Percentiles rank a stretch among this genome's conserved stretches.
phyloP scores from a whole-genome alignment of 1,140 invertebrate species.

The Globodera rostochiensis region DNA sequence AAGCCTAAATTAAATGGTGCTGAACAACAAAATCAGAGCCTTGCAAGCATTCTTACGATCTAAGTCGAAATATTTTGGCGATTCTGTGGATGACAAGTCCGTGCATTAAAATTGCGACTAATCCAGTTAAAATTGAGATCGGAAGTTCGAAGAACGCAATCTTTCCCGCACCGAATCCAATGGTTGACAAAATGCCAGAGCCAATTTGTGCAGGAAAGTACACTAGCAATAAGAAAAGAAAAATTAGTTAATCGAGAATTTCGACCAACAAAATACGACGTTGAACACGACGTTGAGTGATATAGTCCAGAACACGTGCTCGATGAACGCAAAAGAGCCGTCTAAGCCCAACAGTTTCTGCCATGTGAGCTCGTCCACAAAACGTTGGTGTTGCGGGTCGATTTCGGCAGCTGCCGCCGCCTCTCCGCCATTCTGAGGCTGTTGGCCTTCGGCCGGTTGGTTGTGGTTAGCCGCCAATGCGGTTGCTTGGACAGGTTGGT shows the following conservation, averaged over 20 bases:
- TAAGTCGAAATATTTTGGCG: constrained; percentile 74
- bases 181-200: constrained; percentile 77
- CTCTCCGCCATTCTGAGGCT: constrained; percentile 78
- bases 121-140: constrained; percentile 73
- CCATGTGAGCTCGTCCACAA: constrained; percentile 96
- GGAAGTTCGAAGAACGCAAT: constrained; percentile 75
- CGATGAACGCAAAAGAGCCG: constrained; percentile 92
- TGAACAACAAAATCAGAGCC: not conserved
- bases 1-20: constrained; percentile 62
- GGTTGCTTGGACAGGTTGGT: constrained; percentile 11
- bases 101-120: constrained; percentile 83
- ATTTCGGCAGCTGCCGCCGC: constrained; percentile 15
- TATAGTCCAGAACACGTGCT: constrained; percentile 97
- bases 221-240: constrained; percentile 74
- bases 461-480: constrained; percentile 5
- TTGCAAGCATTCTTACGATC: constrained; percentile 69
- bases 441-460: constrained; percentile 16
- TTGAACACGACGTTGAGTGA: constrained; percentile 95
- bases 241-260: not conserved
- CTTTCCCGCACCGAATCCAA: constrained; percentile 70
- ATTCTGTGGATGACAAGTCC: constrained; percentile 81
- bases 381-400: constrained; percentile 68
- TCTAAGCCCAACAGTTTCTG: constrained; percentile 91
- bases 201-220: constrained; percentile 96
- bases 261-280: constrained; percentile 71